These are phyloP conservation scores for Tetropium fuscum DNA, from an alignment of 2,888 invertebrate genomes.

Conservation along the genomic window DNA sequence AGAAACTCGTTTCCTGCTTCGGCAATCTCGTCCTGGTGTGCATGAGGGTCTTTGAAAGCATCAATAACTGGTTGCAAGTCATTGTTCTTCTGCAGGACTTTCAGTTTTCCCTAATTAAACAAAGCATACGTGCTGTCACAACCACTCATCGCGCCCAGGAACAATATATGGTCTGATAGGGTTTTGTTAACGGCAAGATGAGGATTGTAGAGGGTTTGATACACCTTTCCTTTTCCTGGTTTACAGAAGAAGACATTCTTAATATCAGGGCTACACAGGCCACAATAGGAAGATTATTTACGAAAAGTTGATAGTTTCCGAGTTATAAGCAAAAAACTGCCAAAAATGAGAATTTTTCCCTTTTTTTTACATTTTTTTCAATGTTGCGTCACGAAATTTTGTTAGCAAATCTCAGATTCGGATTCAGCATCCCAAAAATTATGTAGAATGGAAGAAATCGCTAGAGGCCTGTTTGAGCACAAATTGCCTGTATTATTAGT, in stretches of 20 bases:
- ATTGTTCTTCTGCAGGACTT: no score
- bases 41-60: background rate
- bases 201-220: no score
- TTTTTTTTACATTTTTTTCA: no score
- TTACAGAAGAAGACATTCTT: constrained; percentile 12
- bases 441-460: background rate
- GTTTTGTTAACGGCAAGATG: no score
- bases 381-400: no score
- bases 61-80: no score
- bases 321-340: no score
- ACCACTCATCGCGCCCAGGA: no score
- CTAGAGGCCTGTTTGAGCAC: background rate
- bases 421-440: background rate
- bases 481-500: background rate
- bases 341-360: no score
- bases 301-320: background rate
- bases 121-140: no score
- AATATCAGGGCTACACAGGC: constrained; percentile 19
- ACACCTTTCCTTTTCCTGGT: constrained; percentile 20
- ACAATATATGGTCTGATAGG: no score
- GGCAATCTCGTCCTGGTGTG: background rate
- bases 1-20: background rate
- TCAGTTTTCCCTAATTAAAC: no score
- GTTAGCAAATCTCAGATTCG: background rate
- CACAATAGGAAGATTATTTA: background rate